phyloP scores from a whole-genome alignment of 2,888 invertebrate species.

The Enoplolaimus lenunculus region DNA sequence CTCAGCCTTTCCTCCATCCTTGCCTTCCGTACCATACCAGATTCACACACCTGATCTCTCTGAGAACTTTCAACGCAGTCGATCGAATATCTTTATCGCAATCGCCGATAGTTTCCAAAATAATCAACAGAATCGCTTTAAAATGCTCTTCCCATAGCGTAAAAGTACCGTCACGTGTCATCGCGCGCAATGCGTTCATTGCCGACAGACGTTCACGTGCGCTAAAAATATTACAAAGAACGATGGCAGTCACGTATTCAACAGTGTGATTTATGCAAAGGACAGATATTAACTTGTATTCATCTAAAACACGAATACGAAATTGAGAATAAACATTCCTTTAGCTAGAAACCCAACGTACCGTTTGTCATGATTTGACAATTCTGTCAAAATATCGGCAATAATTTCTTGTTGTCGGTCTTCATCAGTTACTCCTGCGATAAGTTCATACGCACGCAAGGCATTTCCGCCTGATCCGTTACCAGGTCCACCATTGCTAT shows the following conservation, averaged over 20 bases:
- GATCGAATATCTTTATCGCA: slow-evolving; percentile 43
- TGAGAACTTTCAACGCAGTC: slow-evolving; percentile 62
- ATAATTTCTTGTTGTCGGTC: slow-evolving; percentile 26
- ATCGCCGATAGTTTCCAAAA: slow-evolving; percentile 56
- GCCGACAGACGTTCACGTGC: slow-evolving; percentile 42
- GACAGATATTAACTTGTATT: too few relatives aligned
- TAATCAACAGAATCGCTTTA: slow-evolving; percentile 53
- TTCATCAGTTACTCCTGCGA: slow-evolving; percentile 19
- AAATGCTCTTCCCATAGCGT: slow-evolving; percentile 49
- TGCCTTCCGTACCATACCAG: too few relatives aligned
- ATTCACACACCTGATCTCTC: slow-evolving; percentile 72
- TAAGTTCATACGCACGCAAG: neutral
- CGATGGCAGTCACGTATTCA: neutral
- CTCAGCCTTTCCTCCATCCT: too few relatives aligned
- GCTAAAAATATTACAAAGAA: slow-evolving; percentile 33
- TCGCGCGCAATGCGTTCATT: slow-evolving; percentile 43
- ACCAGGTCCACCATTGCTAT: neutral
- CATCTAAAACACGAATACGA: too few relatives aligned
- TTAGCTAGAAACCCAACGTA: too few relatives aligned
- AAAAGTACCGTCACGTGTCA: slow-evolving; percentile 45
- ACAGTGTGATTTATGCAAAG: slow-evolving; percentile 10
- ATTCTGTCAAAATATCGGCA: slow-evolving; percentile 31
- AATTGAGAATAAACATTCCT: too few relatives aligned
- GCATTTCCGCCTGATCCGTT: neutral
- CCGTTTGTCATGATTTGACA: slow-evolving; percentile 45